Base-by-base conservation (phyloP, 2,797 vertebrate species). In the Anolis apletophallus region DNA sequence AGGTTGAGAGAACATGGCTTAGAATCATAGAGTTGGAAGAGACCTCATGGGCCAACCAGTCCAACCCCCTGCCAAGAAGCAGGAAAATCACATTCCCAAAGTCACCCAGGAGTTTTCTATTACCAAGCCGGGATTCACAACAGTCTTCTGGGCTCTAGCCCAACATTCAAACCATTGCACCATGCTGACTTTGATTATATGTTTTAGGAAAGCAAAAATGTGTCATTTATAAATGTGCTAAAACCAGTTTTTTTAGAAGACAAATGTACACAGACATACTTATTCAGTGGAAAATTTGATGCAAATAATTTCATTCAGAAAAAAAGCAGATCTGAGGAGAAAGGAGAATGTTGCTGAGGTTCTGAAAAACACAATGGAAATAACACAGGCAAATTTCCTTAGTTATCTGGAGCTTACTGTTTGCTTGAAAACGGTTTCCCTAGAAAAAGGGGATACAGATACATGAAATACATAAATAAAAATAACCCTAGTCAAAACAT, bases 391-490 rank as follows among this genome's bases (percentile, higher is more conserved):
- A 46, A 10, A 73, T 46, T 73, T 72, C 40, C 9, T 19, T 17
- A 36, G 11, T 75, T 50, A 32, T 21, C 50, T 32, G 19, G 29
- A 52, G 29, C 11, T 50, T 61, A 6, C n/a, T 75, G 11, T 13
- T 17, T 32, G 12, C 13, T 84, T 64, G 12, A 14, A n/a, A 67
- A 67, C 17, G 36, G 52, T 75, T 34, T 50, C 19, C n/a, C 19
- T 76, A 52, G 19, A 54, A 40, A 7, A 52, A 8, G 16, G n/a
- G 40, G 46, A 8, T 67, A 76, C 59, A 76, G 76, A 67, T 23
- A 50, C 19, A 34, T 52, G 40, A 84, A 32, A 84, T 76, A 75
- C 23, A 67, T 76, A 75, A 73, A 59, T 32, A 69, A 69, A 81
- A 68, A 61, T 72, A 75, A 9, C 64, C n/a, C 29, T 55, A 68